Evolutionary conservation across 2,797 vertebrate genomes (phyloP), one percentile per base, ranked within the genome.

Genomic region (Spinus olivaceus): DNA sequence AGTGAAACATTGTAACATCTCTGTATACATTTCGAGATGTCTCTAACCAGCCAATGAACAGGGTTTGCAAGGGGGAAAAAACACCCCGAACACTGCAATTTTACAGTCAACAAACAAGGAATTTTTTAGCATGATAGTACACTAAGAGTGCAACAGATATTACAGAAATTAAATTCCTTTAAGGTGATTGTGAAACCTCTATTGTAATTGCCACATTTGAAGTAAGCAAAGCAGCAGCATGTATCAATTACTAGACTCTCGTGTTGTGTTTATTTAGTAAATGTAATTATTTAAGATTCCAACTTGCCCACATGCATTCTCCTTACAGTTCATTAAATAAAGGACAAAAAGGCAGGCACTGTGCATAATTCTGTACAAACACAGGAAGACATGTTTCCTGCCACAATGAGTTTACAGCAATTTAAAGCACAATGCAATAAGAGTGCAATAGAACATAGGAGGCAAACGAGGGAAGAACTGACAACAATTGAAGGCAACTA

Each of bases 311-410:
- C 88, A 83, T 84, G 44, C 64, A 66, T 92, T 92, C 86, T 94
- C 84, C 82, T 90, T 88, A 56, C 65, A 91, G 70, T 88, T 97
- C 92, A 92, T 94, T 92, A 96, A 92, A 92, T 94, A 92, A 95
- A 86, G 91, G 77, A 92, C 92, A 83, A 96, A 97, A 95, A 95
- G 82, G 85, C 94, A 96, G 92, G 92, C 94, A 94, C 83, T 70
- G 95, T 94, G 73, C 95, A 90, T 94, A 96, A 96, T 95, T 96
- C 91, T 92, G 89, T 91, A 96, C 96, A 97, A 97, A 96, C 85
- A 97, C 94, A 97, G 95, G 94, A 96, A 97, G 95, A 95, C 94
- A 90, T 72, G 87, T 86, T 97, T 95, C 95, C 95, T 96, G 95
- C 95, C 94, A 86, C 91, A 94, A 94, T 64, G 95, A 95, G 91